These are phyloP conservation scores for Scortum barcoo DNA, from an alignment of 2,113 vertebrate genomes.

Conservation along the genomic window DNA sequence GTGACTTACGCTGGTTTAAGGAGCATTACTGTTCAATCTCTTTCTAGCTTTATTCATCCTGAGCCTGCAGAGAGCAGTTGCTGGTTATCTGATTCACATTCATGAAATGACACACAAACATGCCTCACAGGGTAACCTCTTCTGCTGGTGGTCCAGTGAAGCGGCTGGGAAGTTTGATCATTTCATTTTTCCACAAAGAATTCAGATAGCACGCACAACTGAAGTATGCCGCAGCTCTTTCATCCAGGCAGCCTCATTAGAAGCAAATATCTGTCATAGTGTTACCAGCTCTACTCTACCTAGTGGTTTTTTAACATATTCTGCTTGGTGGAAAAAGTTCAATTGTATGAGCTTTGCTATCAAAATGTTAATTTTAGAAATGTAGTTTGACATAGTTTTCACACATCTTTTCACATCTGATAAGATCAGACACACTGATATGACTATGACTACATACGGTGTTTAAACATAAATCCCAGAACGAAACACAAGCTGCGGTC, in stretches of 20 bases:
- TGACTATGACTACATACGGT: neutral
- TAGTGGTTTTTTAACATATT: neutral
- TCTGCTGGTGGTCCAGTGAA: neutral
- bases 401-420: neutral
- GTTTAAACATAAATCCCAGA: slow-evolving; percentile 26
- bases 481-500: slow-evolving; percentile 30
- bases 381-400: neutral
- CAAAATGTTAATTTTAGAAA: slow-evolving; percentile 9
- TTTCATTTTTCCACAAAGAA: neutral
- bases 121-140: neutral
- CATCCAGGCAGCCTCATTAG: neutral
- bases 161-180: neutral
- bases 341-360: neutral
- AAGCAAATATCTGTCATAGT: neutral
- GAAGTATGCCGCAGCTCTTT: neutral
- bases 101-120: neutral
- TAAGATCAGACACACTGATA: slow-evolving; percentile 31
- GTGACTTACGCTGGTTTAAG: slow-evolving; percentile 34
- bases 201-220: neutral
- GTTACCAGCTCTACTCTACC: neutral
- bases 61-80: slow-evolving; percentile 10
- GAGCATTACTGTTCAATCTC: slow-evolving; percentile 36
- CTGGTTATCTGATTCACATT: slow-evolving; percentile 20
- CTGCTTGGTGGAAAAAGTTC: neutral
- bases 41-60: slow-evolving; percentile 28